A percentile compares a stretch with the other conserved stretches of the same genome.
Conservation (phyloP, 2,797 vertebrate species). For the Xenops minutus region DNA sequence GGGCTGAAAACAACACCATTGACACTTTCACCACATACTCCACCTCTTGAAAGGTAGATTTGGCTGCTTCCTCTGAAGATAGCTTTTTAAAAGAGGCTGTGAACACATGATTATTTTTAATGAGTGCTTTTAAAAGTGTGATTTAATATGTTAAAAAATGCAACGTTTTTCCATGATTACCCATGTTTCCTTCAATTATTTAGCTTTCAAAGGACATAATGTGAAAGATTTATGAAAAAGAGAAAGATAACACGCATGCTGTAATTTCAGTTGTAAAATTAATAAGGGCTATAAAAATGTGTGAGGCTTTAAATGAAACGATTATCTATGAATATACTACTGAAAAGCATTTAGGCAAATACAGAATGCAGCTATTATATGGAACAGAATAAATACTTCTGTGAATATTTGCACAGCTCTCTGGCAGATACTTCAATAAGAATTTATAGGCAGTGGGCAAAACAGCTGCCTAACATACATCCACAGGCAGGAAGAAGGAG, state of each 20-base stretch:
- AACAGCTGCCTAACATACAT: background rate
- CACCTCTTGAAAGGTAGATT: background rate
- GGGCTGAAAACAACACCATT: background rate
- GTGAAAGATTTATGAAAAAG: background rate
- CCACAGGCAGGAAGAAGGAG: background rate
- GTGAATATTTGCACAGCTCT: background rate
- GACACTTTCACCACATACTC: background rate
- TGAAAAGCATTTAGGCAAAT: slow-evolving; percentile 17
- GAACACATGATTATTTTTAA: slow-evolving; percentile 6
- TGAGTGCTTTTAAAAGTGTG: background rate
- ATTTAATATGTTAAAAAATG: background rate
- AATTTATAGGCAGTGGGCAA: background rate
- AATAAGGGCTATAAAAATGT: background rate
- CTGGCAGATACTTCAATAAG: background rate
- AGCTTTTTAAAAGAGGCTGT: background rate
- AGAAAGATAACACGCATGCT: background rate
- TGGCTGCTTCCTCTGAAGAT: background rate
- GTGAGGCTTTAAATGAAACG: slow-evolving; percentile 10
- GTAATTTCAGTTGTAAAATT: slow-evolving; percentile 30
- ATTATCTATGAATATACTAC: background rate
- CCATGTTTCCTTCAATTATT: slow-evolving; percentile 27
- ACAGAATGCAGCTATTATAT: background rate
- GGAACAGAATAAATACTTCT: slow-evolving; percentile 21
- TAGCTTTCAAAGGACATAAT: background rate
- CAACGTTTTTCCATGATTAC: background rate